Conservation (phyloP, 2,113 vertebrate species). For the Antechinus stuartii region DNA sequence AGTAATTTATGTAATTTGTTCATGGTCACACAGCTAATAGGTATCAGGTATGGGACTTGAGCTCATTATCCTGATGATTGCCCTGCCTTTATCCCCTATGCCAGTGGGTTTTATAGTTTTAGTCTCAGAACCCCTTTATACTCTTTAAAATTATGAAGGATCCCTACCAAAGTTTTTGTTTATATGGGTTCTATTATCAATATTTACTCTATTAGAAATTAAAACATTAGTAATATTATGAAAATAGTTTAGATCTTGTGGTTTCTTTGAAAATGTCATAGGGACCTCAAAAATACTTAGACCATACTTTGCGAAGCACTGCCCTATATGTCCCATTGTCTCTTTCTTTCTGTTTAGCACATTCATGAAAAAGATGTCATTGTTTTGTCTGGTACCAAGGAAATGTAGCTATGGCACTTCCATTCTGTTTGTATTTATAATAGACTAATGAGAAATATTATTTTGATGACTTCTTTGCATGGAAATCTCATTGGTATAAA, state of each 20-base stretch:
- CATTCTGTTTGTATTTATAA: not conserved
- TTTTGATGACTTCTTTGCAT: not conserved
- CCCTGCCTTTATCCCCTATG: not conserved
- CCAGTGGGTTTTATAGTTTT: not conserved
- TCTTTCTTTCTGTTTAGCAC: not conserved
- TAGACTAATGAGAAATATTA: slow-evolving; percentile 1
- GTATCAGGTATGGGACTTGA: not conserved
- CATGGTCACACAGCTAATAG: not conserved
- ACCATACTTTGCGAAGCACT: not conserved
- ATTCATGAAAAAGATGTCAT: not conserved
- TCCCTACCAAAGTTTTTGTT: not conserved
- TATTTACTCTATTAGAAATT: not conserved
- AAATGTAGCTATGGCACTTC: slow-evolving; percentile 31
- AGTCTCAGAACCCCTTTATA: not conserved
- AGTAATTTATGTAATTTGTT: not conserved
- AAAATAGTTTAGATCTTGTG: not conserved
- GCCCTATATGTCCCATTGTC: not conserved
- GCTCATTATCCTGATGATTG: not conserved
- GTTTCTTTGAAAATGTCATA: not conserved
- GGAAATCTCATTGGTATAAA: not conserved
- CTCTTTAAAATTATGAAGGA: not conserved
- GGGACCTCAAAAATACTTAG: not conserved
- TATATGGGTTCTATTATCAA: not conserved
- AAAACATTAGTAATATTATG: not conserved
- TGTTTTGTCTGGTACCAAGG: slow-evolving; percentile 36